Evolutionary conservation across 2,888 invertebrate genomes (phyloP), one percentile per base, ranked within the genome.

Genomic region (Entomobrya proxima): DNA sequence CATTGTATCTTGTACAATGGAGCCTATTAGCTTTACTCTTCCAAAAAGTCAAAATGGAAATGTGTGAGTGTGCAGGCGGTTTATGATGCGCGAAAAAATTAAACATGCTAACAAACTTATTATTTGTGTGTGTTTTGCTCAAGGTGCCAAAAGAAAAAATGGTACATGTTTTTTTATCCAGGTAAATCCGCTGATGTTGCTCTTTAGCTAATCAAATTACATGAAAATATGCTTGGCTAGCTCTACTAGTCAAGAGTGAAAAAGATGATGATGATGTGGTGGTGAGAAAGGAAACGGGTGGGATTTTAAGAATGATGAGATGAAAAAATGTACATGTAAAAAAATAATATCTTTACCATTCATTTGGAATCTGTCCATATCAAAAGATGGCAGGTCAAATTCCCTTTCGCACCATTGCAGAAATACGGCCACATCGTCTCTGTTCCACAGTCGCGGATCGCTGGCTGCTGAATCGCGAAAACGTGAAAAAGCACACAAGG

Each of bases 291-390:
- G n/a, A n/a, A n/a, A n/a, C n/a, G n/a, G n/a, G n/a, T n/a, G n/a
- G n/a, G n/a, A n/a, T n/a, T 44, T 44, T 44, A 44, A 44, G 15
- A 44, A 9, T 44, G 44, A 44, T 44, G 15, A 44, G 7, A 44
- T 44, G 44, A 9, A 44, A 44, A 44, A 44, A 44, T 44, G 44
- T 9, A 9, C 15, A 44, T 15, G 7, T 9, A 44, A 44, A 44
- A 44, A 24, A 21, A 44, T 40, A 24, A 21, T 58, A 7, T 9
- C 21, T 15, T 93, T 93, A 94, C 98, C 98, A 92, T 98, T 98
- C 97, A 98, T 98, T 93, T 97, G 97, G 92, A 98, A 98, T 92
- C 96, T 95, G 91, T 98, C 97, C 94, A 96, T 95, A 91, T 97
- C 97, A 91, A 98, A 96, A 90, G 96, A 95, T 77, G 97, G 97